A percentile compares a stretch with the other conserved stretches of the same genome.
These are phyloP conservation scores for Pachypsylla venusta DNA, from an alignment of 1,140 invertebrate genomes.

Conservation along the genomic window DNA sequence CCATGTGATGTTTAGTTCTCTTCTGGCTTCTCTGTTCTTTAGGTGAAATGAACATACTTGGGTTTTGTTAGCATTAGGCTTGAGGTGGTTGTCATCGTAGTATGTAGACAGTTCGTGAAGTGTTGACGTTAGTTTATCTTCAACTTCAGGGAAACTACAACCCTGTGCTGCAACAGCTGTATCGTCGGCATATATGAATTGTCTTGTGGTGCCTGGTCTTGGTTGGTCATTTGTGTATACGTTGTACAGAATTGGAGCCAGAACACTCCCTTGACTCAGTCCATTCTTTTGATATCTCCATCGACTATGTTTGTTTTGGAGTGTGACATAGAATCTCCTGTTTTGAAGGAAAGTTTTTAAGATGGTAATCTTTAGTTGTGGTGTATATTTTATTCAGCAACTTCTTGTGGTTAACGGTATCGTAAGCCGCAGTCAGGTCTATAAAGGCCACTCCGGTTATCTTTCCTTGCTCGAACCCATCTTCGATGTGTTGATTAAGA, in stretches of 20 bases:
- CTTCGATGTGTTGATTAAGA: constrained; percentile 17
- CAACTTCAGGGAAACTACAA: not conserved
- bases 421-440: too few species aligned
- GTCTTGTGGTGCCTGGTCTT: not conserved
- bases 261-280: constrained; percentile 11
- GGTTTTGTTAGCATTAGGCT: constrained; percentile 2
- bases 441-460: constrained; percentile 17
- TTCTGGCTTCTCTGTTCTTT: constrained; percentile 12
- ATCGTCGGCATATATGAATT: constrained; percentile 14
- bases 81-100: constrained; percentile 8
- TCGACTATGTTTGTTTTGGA: constrained; percentile 15
- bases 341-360: constrained; percentile 14
- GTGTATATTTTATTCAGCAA: constrained; percentile 12
- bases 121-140: not conserved
- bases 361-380: constrained; percentile 13
- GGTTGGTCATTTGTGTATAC: constrained; percentile 8
- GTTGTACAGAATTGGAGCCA: constrained; percentile 13
- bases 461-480: constrained; percentile 15
- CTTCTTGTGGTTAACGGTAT: constrained; percentile 15
- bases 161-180: constrained; percentile 7
- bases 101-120: not conserved
- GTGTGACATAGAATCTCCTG: constrained; percentile 13
- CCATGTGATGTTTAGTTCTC: constrained; percentile 10
- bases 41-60: constrained; percentile 12
- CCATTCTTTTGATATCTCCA: constrained; percentile 18